These are phyloP conservation scores for Rhinella marina DNA, from an alignment of 2,797 vertebrate species.

Conservation along the genomic window DNA sequence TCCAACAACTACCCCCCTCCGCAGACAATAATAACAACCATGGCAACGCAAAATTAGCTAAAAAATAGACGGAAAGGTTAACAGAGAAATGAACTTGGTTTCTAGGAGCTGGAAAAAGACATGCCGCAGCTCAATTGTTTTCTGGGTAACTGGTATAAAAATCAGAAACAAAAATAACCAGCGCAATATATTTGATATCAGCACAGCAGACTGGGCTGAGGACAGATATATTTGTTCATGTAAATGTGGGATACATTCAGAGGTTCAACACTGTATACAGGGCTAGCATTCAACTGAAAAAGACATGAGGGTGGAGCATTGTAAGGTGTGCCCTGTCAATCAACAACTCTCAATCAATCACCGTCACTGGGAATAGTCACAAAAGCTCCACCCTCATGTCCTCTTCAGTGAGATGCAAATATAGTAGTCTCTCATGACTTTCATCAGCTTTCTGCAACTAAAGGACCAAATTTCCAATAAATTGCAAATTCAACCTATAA, in stretches of 20 bases:
- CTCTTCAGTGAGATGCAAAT: neutral
- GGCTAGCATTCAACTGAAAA: neutral
- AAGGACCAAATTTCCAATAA: neutral
- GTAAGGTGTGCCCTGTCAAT: neutral
- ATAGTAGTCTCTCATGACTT: neutral
- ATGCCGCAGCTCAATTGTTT: neutral
- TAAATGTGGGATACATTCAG: neutral
- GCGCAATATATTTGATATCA: neutral
- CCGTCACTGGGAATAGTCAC: neutral
- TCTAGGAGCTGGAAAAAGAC: neutral
- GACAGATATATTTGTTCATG: neutral
- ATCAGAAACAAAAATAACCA: neutral
- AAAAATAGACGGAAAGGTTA: slow-evolving; percentile 6
- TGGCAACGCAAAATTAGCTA: neutral
- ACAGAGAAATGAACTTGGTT: neutral
- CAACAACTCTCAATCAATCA: neutral
- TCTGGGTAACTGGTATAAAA: neutral
- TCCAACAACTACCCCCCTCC: neutral
- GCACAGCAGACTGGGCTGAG: neutral
- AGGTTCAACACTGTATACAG: neutral
- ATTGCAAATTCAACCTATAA: no score
- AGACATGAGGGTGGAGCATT: neutral
- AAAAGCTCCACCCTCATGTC: neutral
- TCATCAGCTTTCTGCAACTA: neutral
- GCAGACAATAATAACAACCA: slow-evolving; percentile 21